Percentiles rank a stretch among this genome's conserved stretches.
Conservation (phyloP, 2,113 vertebrate genomes). For the Hystrix brachyura region DNA sequence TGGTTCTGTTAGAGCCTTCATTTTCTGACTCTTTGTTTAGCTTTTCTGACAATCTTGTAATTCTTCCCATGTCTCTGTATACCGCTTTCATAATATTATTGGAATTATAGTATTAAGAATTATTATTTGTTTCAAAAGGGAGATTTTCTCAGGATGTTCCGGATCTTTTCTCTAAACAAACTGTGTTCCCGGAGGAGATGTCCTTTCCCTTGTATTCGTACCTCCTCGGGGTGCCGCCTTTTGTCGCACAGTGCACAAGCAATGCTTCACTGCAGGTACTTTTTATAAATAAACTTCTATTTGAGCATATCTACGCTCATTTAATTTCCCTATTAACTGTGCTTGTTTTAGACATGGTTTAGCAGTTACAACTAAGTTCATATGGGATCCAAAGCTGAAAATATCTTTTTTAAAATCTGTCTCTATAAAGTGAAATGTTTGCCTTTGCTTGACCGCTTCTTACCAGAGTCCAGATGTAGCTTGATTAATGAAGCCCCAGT, state of each 20-base stretch:
- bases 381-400: background rate
- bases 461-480: background rate
- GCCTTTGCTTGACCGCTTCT: background rate
- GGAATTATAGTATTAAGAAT: slow-evolving; percentile 13
- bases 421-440: background rate
- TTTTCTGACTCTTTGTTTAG: slow-evolving; percentile 24
- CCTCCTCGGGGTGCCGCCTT: background rate
- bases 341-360: background rate
- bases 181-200: background rate
- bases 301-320: background rate
- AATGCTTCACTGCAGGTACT: background rate
- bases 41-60: background rate
- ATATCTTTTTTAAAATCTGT: background rate
- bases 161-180: background rate
- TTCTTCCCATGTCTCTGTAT: background rate
- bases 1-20: background rate
- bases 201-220: background rate
- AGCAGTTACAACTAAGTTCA: background rate
- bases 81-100: background rate
- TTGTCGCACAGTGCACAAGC: background rate
- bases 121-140: background rate
- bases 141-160: background rate
- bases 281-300: background rate
- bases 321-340: background rate
- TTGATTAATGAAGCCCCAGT: background rate